These are phyloP conservation scores for Chaetodon auriga DNA, from an alignment of 2,113 vertebrate genomes.

Conservation along the genomic window DNA sequence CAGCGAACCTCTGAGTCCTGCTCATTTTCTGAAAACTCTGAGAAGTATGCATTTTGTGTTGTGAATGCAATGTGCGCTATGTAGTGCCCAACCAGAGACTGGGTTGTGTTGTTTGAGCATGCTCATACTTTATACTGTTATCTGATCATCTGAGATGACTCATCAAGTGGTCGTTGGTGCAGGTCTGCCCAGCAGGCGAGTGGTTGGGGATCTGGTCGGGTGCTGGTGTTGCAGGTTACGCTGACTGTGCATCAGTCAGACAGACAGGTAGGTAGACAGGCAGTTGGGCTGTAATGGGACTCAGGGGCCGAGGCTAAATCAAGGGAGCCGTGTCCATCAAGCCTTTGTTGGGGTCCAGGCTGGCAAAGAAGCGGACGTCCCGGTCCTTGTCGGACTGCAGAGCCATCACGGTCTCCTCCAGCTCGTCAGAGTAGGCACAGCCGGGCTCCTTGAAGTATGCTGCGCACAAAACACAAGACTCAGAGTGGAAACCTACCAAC, in stretches of 20 bases:
- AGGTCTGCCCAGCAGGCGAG: conserved; percentile 64
- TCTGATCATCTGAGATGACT: conserved; percentile 51
- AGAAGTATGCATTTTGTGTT: conserved; percentile 47
- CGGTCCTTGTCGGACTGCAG: conserved; percentile 91
- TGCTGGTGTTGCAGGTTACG: conserved; percentile 78
- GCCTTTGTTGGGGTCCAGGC: conserved; percentile 84
- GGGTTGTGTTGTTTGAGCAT: conserved; percentile 39
- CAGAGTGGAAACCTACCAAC: no score
- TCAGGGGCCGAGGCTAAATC: conserved; percentile 70
- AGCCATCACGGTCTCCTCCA: conserved; percentile 88
- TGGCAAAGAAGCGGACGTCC: conserved; percentile 92
- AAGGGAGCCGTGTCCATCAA: conserved; percentile 78
- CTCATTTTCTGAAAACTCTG: conserved; percentile 72
- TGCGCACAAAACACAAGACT: conserved; percentile 50
- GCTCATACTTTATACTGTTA: conserved; percentile 8
- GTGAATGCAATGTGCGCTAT: conserved; percentile 56
- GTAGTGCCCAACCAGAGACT: conserved; percentile 61
- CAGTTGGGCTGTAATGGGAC: conserved; percentile 47
- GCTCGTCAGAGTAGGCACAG: conserved; percentile 90
- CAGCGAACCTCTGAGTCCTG: conserved; percentile 71
- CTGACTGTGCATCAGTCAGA: conserved; percentile 69
- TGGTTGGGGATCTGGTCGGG: conserved; percentile 59
- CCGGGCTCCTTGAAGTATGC: conserved; percentile 91
- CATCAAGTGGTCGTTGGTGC: conserved; percentile 53
- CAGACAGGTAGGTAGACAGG: conserved; percentile 71